Evolutionary conservation across 2,888 invertebrate genomes (phyloP).

Genomic region (Escarpia spicata): DNA sequence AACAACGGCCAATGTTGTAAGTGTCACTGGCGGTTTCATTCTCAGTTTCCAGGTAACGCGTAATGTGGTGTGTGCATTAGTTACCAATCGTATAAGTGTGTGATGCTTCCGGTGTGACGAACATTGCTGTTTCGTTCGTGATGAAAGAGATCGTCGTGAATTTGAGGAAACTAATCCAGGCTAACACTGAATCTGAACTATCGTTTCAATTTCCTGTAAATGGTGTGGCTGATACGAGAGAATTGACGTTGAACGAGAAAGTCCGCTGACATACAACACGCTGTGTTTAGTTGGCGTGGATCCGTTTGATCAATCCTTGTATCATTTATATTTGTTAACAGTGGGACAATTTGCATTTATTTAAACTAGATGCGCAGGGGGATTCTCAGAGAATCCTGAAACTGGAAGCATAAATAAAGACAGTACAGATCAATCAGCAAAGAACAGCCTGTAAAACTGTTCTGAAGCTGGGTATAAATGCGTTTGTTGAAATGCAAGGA

Average conservation of each 20-base stretch:
- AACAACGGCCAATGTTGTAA: not conserved
- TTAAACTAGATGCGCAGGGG: too few species aligned
- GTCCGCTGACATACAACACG: not conserved
- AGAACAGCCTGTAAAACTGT: too few species aligned
- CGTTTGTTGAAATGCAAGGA: too few species aligned
- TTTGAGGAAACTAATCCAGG: not conserved
- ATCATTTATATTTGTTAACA: not conserved
- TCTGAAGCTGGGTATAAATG: too few species aligned
- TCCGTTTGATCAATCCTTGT: not conserved
- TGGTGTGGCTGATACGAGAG: not conserved
- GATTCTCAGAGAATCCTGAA: too few species aligned
- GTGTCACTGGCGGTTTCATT: not conserved
- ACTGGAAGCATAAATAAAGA: too few species aligned
- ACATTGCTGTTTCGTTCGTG: not conserved
- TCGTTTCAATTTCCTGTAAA: not conserved
- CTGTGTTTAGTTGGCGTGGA: not conserved
- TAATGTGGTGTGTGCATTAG: not conserved
- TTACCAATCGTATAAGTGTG: not conserved
- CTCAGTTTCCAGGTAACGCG: too few species aligned
- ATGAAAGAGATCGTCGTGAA: not conserved
- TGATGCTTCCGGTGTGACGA: not conserved
- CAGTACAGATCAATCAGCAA: too few species aligned
- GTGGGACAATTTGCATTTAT: too few species aligned
- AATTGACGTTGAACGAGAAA: not conserved
- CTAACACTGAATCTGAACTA: not conserved